Evolutionary conservation across 2,888 invertebrate species (phyloP).

Genomic region (Blera fallax): DNA sequence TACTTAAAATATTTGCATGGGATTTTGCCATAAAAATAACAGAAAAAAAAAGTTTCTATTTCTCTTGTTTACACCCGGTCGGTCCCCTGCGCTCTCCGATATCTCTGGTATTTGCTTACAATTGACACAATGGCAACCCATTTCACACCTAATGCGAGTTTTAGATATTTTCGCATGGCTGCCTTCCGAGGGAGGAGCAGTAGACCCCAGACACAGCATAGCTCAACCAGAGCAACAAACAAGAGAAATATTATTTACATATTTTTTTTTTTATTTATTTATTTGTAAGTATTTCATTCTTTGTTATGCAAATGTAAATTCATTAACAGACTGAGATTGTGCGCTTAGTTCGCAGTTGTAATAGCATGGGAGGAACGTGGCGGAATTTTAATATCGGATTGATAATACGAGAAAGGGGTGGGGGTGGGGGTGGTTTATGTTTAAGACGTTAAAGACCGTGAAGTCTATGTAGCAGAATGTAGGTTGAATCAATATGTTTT

Average conservation of each 20-base stretch:
- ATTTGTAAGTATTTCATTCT: neutral
- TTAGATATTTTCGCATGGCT: constrained; percentile 54
- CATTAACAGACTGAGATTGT: constrained; percentile 48
- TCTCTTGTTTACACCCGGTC: neutral
- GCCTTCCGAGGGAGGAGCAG: constrained; percentile 4
- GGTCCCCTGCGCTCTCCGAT: neutral
- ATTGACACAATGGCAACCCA: constrained; percentile 54
- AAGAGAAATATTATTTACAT: constrained; percentile 40
- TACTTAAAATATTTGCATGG: constrained; percentile 53
- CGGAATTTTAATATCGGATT: constrained; percentile 45
- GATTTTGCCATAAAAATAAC: constrained; percentile 20
- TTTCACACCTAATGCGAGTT: constrained; percentile 58
- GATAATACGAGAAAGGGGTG: too few relatives aligned
- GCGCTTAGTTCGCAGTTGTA: constrained; percentile 30
- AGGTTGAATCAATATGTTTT: constrained; percentile 41
- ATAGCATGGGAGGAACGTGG: constrained; percentile 31
- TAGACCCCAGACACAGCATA: neutral
- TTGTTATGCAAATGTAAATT: constrained; percentile 55
- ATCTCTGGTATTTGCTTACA: constrained; percentile 28
- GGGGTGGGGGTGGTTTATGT: constrained; percentile 11
- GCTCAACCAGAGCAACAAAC: constrained; percentile 19
- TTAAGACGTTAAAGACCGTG: constrained; percentile 9
- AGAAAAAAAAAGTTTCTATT: neutral
- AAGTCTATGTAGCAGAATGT: constrained; percentile 20
- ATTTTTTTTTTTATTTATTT: constrained; percentile 9